Conservation (phyloP, 2,797 vertebrate genomes). For the Pantherophis vulpinus region DNA sequence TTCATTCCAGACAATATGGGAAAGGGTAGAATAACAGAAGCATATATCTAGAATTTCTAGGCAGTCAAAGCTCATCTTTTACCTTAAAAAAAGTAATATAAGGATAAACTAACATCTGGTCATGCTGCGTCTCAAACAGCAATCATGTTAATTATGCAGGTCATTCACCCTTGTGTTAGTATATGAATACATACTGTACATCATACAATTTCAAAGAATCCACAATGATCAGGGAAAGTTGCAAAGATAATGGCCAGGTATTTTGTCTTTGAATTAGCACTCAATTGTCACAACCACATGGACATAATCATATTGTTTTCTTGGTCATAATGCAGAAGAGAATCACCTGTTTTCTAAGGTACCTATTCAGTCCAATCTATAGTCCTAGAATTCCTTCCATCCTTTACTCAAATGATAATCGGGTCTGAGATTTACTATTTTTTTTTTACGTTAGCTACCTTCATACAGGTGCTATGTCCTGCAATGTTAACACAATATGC, state of each 20-base stretch:
- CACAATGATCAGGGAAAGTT: background rate
- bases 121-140: background rate
- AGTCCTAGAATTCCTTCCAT: background rate
- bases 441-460: background rate
- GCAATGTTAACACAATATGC: background rate
- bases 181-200: background rate
- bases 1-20: background rate
- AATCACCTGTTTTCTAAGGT: background rate
- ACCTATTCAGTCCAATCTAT: background rate
- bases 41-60: background rate
- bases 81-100: background rate
- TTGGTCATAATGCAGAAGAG: background rate
- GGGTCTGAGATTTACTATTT: background rate
- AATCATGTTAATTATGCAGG: background rate
- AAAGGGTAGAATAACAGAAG: background rate
- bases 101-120: background rate
- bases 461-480: background rate
- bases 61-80: background rate
- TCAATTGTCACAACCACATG: background rate
- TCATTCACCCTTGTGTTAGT: background rate
- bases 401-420: background rate
- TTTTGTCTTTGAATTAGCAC: background rate
- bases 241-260: background rate
- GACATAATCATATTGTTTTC: background rate
- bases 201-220: background rate